Conservation (phyloP, 2,113 vertebrate species). For the Cyanoliseus patagonus region DNA sequence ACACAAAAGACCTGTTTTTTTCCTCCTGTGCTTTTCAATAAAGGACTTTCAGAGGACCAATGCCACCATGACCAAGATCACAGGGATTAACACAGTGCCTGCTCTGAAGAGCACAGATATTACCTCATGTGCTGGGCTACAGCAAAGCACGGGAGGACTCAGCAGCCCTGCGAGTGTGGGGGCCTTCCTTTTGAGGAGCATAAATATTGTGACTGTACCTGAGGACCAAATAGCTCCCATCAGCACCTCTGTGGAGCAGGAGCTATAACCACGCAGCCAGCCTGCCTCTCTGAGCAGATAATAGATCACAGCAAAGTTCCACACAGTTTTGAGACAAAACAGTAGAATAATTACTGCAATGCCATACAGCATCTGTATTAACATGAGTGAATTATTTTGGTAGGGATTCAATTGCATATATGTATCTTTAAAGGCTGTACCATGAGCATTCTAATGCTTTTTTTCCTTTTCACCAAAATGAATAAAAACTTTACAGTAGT, state of each 20-base stretch:
- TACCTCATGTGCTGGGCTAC: background rate
- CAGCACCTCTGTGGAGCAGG: background rate
- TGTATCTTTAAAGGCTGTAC: slow-evolving; percentile 65
- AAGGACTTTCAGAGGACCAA: background rate
- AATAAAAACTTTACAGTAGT: slow-evolving; percentile 76
- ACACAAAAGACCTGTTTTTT: background rate
- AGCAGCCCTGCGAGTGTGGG: background rate
- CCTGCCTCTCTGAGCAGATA: background rate
- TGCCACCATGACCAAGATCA: background rate
- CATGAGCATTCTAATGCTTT: slow-evolving; percentile 42
- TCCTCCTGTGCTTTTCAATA: background rate
- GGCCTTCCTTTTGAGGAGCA: background rate
- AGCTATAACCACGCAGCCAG: background rate
- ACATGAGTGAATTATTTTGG: slow-evolving; percentile 60
- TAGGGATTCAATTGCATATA: slow-evolving; percentile 73
- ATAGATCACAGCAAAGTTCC: background rate
- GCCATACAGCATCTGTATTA: slow-evolving; percentile 4
- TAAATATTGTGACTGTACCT: background rate
- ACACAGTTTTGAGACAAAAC: slow-evolving; percentile 11
- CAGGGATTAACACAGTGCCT: background rate
- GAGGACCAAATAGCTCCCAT: background rate
- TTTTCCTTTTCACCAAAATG: slow-evolving; percentile 59
- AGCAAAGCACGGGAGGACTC: background rate
- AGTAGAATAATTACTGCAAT: background rate
- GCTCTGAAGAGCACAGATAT: background rate